Evolutionary conservation across 2,113 vertebrate genomes (phyloP), one percentile per base, ranked within the genome.

Genomic region (Pachypanchax playfairii): DNA sequence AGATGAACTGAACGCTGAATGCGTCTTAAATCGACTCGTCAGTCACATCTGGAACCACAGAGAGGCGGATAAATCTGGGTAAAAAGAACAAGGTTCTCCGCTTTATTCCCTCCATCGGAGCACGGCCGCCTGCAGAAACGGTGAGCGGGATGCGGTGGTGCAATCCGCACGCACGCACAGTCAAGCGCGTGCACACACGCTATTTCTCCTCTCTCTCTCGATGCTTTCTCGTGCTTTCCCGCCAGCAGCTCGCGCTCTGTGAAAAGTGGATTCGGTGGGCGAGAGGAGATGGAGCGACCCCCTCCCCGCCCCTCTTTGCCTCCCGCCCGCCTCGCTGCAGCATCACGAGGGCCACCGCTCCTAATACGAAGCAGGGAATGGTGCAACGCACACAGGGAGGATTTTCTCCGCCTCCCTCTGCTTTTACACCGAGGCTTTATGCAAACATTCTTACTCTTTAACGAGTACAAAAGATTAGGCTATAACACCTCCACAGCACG

Each of bases 291-390:
- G 77, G 82, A 86, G 84, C 82, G 76, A 80, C 80, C 87, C 89
- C 90, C 33, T 89, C 84, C 87, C 85, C 83, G 80, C 79, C 35
- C 74, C 68, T 59, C 67, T 59, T 42, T 44, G 64, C 67, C 83
- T 60, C 80, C 84, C 75, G 62, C 85, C 76, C 74, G 69, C 80
- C 87, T 77, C 84, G 86, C 90, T 89, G 88, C 91, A 90, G 90
- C 90, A 92, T 90, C 90, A 90, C 86, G 79, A 83, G 87, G 84
- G 85, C 84, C 87, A 88, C 87, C 82, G 77, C 77, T 84, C 81
- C 83, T 80, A 85, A 86, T 77, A 85, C 75, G 66, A 88, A 92
- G 85, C 86, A 87, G 91, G 91, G 92, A 94, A 92, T 94, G 94
- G 89, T 93, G 91, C 94, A 96, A 90, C 93, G 88, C 80, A 85